phyloP scores from a whole-genome alignment of 2,888 invertebrate genomes.

The Sarcophaga rosellei region DNA sequence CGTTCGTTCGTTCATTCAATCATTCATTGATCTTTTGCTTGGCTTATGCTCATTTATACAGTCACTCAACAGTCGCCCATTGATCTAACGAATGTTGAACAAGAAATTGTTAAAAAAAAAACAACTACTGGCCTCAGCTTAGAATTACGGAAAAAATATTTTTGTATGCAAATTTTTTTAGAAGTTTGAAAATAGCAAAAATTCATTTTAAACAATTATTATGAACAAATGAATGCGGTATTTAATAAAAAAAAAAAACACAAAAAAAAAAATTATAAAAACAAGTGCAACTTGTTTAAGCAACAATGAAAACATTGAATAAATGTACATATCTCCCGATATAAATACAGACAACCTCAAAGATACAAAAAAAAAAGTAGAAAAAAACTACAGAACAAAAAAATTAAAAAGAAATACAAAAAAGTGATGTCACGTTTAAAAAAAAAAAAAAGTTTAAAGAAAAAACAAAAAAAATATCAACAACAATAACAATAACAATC shows the following conservation, averaged over 20 bases:
- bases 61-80: not conserved
- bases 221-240: conserved; percentile 19
- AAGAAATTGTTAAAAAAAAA: conserved; percentile 3
- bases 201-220: conserved; percentile 16
- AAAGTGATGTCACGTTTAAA: conserved; percentile 64
- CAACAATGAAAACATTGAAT: not conserved
- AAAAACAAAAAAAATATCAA: conserved; percentile 30
- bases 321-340: not conserved
- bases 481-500: conserved; percentile 3
- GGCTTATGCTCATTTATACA: not conserved
- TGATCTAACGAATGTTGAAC: conserved; percentile 7
- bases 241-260: conserved; percentile 8
- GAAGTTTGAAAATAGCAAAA: conserved; percentile 12
- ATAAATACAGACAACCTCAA: not conserved
- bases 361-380: conserved; percentile 31
- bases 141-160: not conserved
- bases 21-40: conserved; percentile 48
- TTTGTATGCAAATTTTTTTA: conserved; percentile 42
- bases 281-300: conserved; percentile 67
- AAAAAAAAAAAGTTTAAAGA: conserved; percentile 27
- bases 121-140: not conserved
- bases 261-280: conserved; percentile 18
- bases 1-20: not conserved
- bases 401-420: conserved; percentile 27
- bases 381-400: not conserved